phyloP scores from a whole-genome alignment of 2,113 vertebrate genomes.

The Cryptotis parvus region DNA sequence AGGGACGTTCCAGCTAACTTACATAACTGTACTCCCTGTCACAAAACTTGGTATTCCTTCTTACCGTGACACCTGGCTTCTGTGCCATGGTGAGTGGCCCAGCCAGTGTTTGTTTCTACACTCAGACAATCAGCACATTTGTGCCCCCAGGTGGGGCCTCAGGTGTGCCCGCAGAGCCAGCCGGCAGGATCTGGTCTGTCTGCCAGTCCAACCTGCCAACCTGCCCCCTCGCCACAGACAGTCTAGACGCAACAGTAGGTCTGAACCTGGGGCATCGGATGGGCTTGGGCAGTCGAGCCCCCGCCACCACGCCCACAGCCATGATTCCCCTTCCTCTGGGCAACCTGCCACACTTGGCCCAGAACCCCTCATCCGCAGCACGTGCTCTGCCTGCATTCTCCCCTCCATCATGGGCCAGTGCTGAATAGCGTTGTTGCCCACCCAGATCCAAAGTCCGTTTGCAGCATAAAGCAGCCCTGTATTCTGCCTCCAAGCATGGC shows the following conservation, averaged over 20 bases:
- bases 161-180: neutral
- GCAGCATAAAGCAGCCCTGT: neutral
- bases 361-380: too few species aligned
- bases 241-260: neutral
- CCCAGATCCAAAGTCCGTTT: neutral
- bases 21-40: conserved; percentile 50
- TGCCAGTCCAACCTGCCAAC: neutral
- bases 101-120: neutral
- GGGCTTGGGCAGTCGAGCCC: neutral
- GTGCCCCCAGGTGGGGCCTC: neutral
- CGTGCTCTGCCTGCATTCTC: neutral
- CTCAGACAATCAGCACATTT: neutral
- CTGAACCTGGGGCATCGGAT: too few species aligned
- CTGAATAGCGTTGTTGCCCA: neutral
- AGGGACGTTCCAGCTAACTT: conserved; percentile 58
- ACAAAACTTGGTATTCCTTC: conserved; percentile 41
- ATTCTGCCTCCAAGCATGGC: neutral
- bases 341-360: fast-evolving
- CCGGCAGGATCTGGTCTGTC: neutral
- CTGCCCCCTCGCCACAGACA: neutral
- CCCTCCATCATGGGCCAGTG: neutral
- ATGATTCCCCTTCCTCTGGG: neutral
- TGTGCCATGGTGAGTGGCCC: neutral
- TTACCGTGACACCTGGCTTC: neutral
- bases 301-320: neutral